Evolutionary conservation across 2,888 invertebrate species (phyloP).

Genomic region (Epistrophella euchroma): DNA sequence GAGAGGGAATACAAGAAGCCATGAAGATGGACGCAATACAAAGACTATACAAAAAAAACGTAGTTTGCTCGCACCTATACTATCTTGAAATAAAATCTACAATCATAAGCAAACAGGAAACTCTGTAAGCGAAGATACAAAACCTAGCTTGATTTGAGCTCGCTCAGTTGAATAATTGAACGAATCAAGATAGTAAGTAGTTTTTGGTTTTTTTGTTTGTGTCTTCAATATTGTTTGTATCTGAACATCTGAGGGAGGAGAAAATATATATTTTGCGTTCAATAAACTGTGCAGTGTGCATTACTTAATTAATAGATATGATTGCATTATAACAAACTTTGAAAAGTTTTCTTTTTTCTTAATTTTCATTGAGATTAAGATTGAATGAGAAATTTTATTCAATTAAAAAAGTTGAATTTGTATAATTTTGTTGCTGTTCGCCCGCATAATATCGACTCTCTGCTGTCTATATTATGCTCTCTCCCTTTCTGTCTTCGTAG

Average conservation of each 20-base stretch:
- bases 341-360: neutral
- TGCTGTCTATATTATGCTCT: neutral
- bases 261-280: constrained; percentile 42
- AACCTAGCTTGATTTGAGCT: constrained; percentile 60
- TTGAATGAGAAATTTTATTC: constrained; percentile 54
- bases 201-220: constrained; percentile 27
- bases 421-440: constrained; percentile 19
- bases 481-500: neutral
- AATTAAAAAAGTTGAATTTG: constrained; percentile 58
- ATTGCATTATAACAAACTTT: constrained; percentile 57
- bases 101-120: constrained; percentile 66
- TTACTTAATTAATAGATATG: constrained; percentile 64
- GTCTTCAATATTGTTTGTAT: constrained; percentile 8
- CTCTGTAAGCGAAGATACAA: constrained; percentile 38
- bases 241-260: neutral
- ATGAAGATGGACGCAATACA: constrained; percentile 46
- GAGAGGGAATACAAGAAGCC: constrained; percentile 40
- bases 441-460: constrained; percentile 15
- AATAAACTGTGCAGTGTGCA: constrained; percentile 54
- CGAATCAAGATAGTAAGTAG: constrained; percentile 52
- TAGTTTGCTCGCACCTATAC: constrained; percentile 58
- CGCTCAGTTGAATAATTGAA: constrained; percentile 27
- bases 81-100: constrained; percentile 48
- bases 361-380: constrained; percentile 11
- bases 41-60: constrained; percentile 5